A percentile compares a stretch with the other conserved stretches of the same genome.
Evolutionary conservation across 1,140 invertebrate genomes (phyloP).

Genomic region (Cherax quadricarinatus): DNA sequence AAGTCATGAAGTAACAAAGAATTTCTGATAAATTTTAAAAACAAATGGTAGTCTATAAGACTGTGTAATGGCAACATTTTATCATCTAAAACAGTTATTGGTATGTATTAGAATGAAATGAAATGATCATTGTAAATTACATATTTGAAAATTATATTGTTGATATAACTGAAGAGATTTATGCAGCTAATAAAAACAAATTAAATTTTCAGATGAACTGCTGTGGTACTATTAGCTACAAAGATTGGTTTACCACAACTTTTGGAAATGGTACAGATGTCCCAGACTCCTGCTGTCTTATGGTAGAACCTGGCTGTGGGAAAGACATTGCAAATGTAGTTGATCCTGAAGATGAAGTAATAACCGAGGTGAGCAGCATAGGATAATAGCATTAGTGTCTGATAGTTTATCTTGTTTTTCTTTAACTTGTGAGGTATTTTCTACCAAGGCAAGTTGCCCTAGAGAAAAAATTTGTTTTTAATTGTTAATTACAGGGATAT

Average conservation of each 20-base stretch:
- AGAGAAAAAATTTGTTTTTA: too few species aligned
- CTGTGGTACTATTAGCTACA: constrained; percentile 62
- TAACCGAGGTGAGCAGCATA: constrained; percentile 44
- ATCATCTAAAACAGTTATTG: too few species aligned
- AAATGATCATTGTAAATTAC: too few species aligned
- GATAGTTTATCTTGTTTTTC: background rate
- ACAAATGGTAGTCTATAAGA: too few species aligned
- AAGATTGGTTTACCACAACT: constrained; percentile 60
- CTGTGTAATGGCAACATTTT: too few species aligned
- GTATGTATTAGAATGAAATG: too few species aligned
- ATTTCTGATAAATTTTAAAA: too few species aligned
- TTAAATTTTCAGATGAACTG: constrained; percentile 63
- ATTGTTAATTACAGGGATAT: too few species aligned
- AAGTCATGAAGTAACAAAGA: too few species aligned
- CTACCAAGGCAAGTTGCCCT: too few species aligned
- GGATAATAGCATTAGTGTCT: background rate
- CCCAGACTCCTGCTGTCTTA: constrained; percentile 71
- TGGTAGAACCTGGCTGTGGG: constrained; percentile 61
- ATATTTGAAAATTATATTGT: too few species aligned
- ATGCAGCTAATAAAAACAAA: background rate
- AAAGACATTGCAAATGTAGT: constrained; percentile 29
- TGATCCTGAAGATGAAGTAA: constrained; percentile 55
- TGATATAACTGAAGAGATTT: background rate
- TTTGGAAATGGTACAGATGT: constrained; percentile 70
- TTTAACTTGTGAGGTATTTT: too few species aligned